A percentile compares a stretch with the other conserved stretches of the same genome.
Conservation (phyloP, 2,797 vertebrate genomes). For the Tenualosa thibaudeaui region DNA sequence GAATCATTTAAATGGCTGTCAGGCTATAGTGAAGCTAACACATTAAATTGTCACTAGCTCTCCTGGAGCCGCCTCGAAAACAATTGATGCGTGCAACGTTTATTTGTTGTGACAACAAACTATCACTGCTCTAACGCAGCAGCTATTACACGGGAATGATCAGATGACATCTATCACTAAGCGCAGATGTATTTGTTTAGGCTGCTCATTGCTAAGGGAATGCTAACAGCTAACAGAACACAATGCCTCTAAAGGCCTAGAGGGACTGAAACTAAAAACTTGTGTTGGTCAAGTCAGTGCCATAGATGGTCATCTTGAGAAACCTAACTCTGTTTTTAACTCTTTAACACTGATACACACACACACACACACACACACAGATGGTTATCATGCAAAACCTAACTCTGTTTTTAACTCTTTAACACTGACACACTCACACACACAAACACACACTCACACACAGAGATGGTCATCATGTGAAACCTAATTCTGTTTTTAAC, state of each 20-base stretch:
- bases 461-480: background rate
- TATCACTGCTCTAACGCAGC: background rate
- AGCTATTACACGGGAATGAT: background rate
- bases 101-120: slow-evolving; percentile 6
- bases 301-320: background rate
- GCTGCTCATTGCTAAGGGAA: background rate
- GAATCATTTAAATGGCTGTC: background rate
- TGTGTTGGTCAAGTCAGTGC: background rate
- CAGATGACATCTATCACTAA: background rate
- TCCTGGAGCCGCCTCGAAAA: background rate
- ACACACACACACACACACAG: background rate
- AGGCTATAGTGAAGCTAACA: background rate
- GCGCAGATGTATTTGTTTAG: background rate
- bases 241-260: background rate
- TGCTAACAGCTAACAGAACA: background rate
- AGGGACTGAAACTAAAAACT: background rate
- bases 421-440: background rate
- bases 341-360: background rate
- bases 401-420: background rate
- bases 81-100: background rate
- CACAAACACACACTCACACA: too few relatives aligned
- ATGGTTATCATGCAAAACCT: background rate
- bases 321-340: background rate
- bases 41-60: background rate
- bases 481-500: background rate